Base-by-base conservation (phyloP, 2,888 invertebrate species). In the Ornithoptera priamus region DNA sequence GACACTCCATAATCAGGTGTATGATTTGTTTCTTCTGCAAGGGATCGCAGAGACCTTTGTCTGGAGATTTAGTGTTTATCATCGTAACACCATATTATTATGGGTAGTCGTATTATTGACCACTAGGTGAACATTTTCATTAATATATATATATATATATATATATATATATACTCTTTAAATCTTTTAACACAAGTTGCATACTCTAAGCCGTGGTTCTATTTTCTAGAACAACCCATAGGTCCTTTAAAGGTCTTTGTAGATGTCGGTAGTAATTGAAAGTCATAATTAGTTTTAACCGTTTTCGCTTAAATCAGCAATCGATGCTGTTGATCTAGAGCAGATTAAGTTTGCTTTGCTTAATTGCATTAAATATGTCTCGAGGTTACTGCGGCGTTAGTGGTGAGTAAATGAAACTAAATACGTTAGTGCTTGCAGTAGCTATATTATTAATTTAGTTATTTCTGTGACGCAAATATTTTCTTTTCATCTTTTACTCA, bases 311-410 rank as follows among this genome's bases (percentile, higher is more conserved):
- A 53, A 53, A 18, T 53, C 53, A 12, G 18, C 6, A 8, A 53
- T 53, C 53, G 53, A 53, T 53, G n/a, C 53, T 53, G 53, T 53
- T 53, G 53, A 53, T 53, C 53, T 53, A 53, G n/a, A 18, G 53
- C n/a, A n/a, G 53, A 53, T 53, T 53, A 53, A 53, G 53, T 53
- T 53, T 53, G 53, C 53, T 53, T 53, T 53, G 8, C 53, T 53
- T 53, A 53, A 53, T 53, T 53, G 53, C 53, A 53, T 53, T 53
- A 53, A 53, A 53, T 53, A 53, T 53, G n/a, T 53, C 53, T 53
- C n/a, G 53, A n/a, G 53, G 53, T 53, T 53, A 53, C n/a, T 53
- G 53, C n/a, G 53, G 53, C n/a, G 5, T 18, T 53, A 53, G 53
- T 53, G 53, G 18, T 53, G 18, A n/a, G 18, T 53, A 53, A 53